phyloP scores from a whole-genome alignment of 2,113 vertebrate species.

The Petromus typicus region DNA sequence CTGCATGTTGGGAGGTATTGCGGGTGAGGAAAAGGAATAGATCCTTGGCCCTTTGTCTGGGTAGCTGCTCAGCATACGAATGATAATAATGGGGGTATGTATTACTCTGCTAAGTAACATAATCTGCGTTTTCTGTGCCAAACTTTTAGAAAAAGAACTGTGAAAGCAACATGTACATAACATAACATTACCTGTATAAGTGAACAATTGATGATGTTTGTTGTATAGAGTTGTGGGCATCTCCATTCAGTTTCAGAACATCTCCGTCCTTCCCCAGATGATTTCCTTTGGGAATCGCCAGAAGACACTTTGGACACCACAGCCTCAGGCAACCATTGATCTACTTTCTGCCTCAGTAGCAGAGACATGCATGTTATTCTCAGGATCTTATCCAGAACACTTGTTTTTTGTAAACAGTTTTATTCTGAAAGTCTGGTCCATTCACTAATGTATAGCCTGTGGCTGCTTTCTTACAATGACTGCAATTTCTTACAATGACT shows the following conservation, averaged over 20 bases:
- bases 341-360: neutral
- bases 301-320: rapidly evolving
- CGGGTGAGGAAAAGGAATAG: neutral
- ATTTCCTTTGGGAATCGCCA: neutral
- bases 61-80: neutral
- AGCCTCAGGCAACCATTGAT: neutral
- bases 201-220: neutral
- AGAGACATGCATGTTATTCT: neutral
- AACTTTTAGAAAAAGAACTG: neutral
- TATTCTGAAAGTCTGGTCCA: neutral
- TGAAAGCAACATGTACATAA: neutral
- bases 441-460: neutral
- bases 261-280: neutral
- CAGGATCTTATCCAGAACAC: neutral
- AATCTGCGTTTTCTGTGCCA: neutral
- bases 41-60: neutral
- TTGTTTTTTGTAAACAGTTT: slow-evolving; percentile 5
- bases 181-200: neutral
- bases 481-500: neutral
- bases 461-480: neutral
- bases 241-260: neutral
- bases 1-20: neutral
- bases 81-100: neutral
- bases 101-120: neutral
- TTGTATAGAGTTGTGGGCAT: neutral